Base-by-base conservation (phyloP, 2,888 invertebrate genomes). In the Epinotia brunnichana region DNA sequence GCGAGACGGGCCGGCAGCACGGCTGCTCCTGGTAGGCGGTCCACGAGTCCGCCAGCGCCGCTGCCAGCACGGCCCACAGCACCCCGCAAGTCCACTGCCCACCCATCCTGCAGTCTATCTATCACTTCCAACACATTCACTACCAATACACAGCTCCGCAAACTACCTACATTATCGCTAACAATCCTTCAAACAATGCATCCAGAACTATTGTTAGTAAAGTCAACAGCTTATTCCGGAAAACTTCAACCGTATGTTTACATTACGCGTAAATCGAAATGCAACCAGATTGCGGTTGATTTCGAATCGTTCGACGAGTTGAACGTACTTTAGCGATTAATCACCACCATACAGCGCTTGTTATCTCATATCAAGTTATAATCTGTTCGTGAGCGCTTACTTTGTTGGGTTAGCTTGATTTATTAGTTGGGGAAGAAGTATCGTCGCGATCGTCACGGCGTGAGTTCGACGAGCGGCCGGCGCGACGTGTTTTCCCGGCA, bases 1-100 rank as follows among this genome's bases (percentile, higher is more conserved):
- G 95, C 73, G 94, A 89, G 71, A 90, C 91, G 56, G 94, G 94
- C 71, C 94, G 91, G 87, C 95, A 95, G 85, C 95, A 95, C 59
- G 95, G 95, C 85, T 95, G 94, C 89, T 95, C 95, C 90, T 94
- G 94, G 85, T 94, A 95, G 80, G 95, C 94, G 59, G 94, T 95
- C 95, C 95, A 95, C 81, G 94, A 95, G 89, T 95, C 95, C 78
- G 94, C 95, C 87, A 91, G 89, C 77, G 88, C 95, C 79, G 92
- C 94, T 80, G 87, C 88, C 82, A 89, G 76, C 82, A 88, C 79
- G 64, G 83, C 86, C 85, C 87, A 88, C 79, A 90, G 77, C 80
- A 91, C 81, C 80, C 86, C 87, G 68, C 83, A 83, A 74, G 85
- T 85, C 88, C 89, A 89, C 80, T 83, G 85, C 77, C 82, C 80